phyloP scores from a whole-genome alignment of 2,113 vertebrate genomes.

The Myrmecobius fasciatus region DNA sequence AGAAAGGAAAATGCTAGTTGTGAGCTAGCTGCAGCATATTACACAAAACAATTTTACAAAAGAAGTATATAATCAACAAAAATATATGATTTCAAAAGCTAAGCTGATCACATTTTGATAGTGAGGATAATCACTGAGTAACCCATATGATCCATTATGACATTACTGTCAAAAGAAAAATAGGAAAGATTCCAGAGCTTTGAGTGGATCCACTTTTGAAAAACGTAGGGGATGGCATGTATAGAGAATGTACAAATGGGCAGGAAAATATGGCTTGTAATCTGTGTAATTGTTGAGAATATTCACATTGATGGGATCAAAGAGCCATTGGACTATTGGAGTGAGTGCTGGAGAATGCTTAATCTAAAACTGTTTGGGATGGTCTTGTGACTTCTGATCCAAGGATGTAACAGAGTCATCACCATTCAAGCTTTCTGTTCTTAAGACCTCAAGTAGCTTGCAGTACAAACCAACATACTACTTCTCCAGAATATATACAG shows the following conservation, averaged over 20 bases:
- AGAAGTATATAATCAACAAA: background rate
- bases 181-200: background rate
- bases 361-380: background rate
- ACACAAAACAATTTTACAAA: background rate
- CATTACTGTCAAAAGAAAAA: background rate
- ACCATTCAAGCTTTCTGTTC: too few species aligned
- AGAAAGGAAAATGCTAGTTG: background rate
- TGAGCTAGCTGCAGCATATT: background rate
- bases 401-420: background rate
- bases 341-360: background rate
- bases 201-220: background rate
- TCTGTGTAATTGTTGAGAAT: too few species aligned
- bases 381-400: background rate
- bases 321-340: too few species aligned
- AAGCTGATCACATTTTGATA: background rate
- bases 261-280: too few species aligned
- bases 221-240: too few species aligned
- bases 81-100: background rate
- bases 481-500: too few species aligned
- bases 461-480: too few species aligned
- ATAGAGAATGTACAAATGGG: too few species aligned
- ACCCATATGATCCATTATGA: background rate
- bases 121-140: background rate
- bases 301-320: too few species aligned
- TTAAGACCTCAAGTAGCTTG: too few species aligned